These are phyloP conservation scores for Parapristionchus giblindavisi DNA, from an alignment of 2,888 invertebrate genomes.

Conservation along the genomic window DNA sequence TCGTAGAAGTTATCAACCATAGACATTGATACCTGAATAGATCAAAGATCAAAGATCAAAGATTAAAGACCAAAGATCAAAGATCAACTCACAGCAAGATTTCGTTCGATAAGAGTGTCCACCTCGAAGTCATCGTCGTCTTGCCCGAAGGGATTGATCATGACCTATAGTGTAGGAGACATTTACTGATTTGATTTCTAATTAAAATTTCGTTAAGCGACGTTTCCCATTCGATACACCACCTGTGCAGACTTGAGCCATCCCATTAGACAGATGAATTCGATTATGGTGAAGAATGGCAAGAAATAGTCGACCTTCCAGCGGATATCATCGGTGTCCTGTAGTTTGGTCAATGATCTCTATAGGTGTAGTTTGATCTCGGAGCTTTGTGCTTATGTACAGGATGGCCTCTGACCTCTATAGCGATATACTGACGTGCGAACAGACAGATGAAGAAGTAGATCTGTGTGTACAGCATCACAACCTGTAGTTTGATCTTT, in stretches of 20 bases:
- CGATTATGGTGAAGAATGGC: conserved; percentile 42
- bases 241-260: conserved; percentile 43
- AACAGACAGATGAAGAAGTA: conserved; percentile 43
- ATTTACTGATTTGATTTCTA: not conserved
- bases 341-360: not conserved
- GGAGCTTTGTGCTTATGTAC: not conserved
- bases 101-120: conserved; percentile 55
- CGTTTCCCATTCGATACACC: not conserved
- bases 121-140: conserved; percentile 63
- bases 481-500: conserved; percentile 25
- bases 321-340: not conserved
- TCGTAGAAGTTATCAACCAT: conserved; percentile 56
- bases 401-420: not conserved
- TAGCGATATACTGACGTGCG: conserved; percentile 40
- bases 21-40: conserved; percentile 43
- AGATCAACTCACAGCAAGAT: conserved; percentile 47
- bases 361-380: not conserved
- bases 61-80: no score
- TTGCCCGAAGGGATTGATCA: conserved; percentile 60
- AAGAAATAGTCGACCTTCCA: conserved; percentile 41
- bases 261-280: conserved; percentile 43
- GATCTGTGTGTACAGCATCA: conserved; percentile 38
- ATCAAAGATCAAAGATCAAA: no score
- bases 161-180: conserved; percentile 41
- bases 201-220: not conserved